These are phyloP conservation scores for Coregonus ussuriensis DNA, from an alignment of 2,797 vertebrate species.

Conservation along the genomic window DNA sequence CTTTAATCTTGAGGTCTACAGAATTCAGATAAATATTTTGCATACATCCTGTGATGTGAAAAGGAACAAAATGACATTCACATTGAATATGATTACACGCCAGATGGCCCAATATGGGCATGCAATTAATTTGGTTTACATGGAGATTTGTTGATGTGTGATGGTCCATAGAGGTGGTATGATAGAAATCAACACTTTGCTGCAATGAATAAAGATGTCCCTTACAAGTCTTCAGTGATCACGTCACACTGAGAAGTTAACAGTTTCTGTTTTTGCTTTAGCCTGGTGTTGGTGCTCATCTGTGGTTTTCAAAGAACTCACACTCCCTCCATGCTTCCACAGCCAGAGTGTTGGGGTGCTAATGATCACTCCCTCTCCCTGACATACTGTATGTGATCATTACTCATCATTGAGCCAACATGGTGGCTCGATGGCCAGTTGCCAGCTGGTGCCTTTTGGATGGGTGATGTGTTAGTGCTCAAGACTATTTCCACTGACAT, in stretches of 20 bases:
- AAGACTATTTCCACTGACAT: neutral
- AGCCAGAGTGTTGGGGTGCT: slow-evolving; percentile 14
- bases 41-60: neutral
- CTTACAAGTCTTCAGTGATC: neutral
- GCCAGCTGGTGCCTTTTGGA: neutral
- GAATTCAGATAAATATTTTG: neutral
- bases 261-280: slow-evolving; percentile 3
- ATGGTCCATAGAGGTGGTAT: neutral
- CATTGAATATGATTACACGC: neutral
- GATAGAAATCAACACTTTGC: neutral
- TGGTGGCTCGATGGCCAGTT: neutral
- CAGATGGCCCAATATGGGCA: neutral
- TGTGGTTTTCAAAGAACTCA: slow-evolving; percentile 26
- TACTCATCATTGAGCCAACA: neutral
- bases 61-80: neutral
- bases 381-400: slow-evolving; percentile 1
- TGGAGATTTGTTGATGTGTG: neutral
- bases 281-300: neutral
- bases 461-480: neutral
- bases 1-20: neutral
- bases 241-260: neutral
- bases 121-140: neutral
- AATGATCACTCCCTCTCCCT: slow-evolving; percentile 1
- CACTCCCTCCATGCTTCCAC: slow-evolving; percentile 15
- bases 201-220: neutral